Conservation (phyloP, 2,888 invertebrate genomes). For the Eubasilissa splendida region DNA sequence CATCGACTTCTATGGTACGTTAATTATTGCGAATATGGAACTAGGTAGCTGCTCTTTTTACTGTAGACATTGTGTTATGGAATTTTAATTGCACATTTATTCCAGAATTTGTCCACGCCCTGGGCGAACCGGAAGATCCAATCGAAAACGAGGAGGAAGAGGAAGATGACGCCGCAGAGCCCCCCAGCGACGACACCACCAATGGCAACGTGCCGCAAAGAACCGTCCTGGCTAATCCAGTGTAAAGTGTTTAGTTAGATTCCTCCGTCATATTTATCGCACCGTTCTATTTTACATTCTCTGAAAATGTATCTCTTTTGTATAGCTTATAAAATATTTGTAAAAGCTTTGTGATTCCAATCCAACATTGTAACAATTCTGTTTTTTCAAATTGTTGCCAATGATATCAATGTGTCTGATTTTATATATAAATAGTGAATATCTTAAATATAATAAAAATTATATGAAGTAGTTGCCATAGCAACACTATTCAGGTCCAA, state of each 20-base stretch:
- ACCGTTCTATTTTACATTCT: neutral
- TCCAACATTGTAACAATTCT: neutral
- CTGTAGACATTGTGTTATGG: neutral
- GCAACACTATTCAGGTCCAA: no score
- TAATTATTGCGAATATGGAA: neutral
- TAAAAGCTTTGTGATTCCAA: no score
- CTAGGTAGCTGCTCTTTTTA: neutral
- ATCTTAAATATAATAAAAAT: no score
- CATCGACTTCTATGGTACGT: slow-evolving; percentile 90
- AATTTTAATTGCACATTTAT: slow-evolving; percentile 54
- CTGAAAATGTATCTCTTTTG: slow-evolving; percentile 3
- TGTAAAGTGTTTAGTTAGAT: no score
- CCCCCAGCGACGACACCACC: slow-evolving; percentile 4
- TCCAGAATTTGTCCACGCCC: slow-evolving; percentile 86
- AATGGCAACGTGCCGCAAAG: neutral
- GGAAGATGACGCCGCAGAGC: slow-evolving; percentile 44
- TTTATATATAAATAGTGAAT: no score
- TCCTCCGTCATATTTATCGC: neutral
- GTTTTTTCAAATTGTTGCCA: neutral
- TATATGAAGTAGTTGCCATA: no score
- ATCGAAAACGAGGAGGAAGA: slow-evolving; percentile 80
- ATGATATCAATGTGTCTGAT: neutral
- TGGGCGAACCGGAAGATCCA: slow-evolving; percentile 89
- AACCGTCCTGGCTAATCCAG: slow-evolving; percentile 9
- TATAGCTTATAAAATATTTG: neutral